Percentiles rank a stretch among this genome's conserved stretches.
Conservation (phyloP, 1,140 invertebrate genomes). For the Campodea augens region DNA sequence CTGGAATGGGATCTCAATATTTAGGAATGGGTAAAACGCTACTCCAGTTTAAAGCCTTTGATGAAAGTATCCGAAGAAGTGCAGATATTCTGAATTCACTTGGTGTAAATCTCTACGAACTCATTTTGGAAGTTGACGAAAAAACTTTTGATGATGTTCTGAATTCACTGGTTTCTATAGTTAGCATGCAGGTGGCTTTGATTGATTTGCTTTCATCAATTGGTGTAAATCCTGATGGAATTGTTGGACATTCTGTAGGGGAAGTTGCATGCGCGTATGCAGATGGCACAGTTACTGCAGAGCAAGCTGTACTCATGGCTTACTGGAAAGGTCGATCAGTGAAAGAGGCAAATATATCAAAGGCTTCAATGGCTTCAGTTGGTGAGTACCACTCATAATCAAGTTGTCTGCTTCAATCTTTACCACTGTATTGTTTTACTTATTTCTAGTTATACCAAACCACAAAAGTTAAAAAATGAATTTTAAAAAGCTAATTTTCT, state of each 20-base stretch:
- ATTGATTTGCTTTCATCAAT: slow-evolving; percentile 62
- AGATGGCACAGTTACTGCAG: slow-evolving; percentile 77
- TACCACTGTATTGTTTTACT: too few relatives aligned
- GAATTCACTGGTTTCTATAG: slow-evolving; percentile 80
- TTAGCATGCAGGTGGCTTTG: slow-evolving; percentile 78
- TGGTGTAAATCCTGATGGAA: slow-evolving; percentile 71
- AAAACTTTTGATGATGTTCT: slow-evolving; percentile 61
- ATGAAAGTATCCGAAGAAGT: slow-evolving; percentile 49
- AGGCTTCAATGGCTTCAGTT: slow-evolving; percentile 64
- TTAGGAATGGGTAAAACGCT: slow-evolving; percentile 52
- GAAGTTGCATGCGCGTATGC: slow-evolving; percentile 93
- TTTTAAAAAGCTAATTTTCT: too few relatives aligned
- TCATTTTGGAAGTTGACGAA: slow-evolving; percentile 55
- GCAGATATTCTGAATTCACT: slow-evolving; percentile 52
- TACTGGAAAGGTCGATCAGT: slow-evolving; percentile 82
- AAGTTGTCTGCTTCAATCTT: too few relatives aligned
- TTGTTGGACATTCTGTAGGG: slow-evolving; percentile 88
- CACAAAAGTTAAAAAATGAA: too few relatives aligned
- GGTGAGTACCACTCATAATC: too few relatives aligned
- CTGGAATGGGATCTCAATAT: slow-evolving; percentile 84
- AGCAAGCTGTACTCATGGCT: slow-evolving; percentile 79
- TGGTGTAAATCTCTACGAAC: slow-evolving; percentile 57
- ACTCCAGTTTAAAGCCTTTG: slow-evolving; percentile 60
- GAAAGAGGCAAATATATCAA: slow-evolving; percentile 47
- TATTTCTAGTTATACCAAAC: too few relatives aligned